These are phyloP conservation scores for Autographa gamma DNA, from an alignment of 2,888 invertebrate genomes.

Conservation along the genomic window DNA sequence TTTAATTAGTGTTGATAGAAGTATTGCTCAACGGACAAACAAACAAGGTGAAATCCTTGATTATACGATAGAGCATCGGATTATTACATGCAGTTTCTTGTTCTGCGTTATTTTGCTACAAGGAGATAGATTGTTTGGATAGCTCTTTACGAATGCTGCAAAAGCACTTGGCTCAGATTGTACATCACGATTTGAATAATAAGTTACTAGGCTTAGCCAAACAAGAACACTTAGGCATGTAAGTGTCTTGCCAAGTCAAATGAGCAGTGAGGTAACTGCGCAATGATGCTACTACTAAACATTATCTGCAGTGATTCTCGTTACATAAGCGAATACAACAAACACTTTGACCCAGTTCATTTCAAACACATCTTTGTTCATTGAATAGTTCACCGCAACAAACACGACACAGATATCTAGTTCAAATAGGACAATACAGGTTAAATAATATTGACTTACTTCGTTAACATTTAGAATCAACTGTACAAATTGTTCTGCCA, in stretches of 20 bases:
- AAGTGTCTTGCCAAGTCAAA: conserved; percentile 28
- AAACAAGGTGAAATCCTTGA: conserved; percentile 66
- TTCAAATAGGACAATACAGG: conserved; percentile 31
- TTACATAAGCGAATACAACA: conserved; percentile 48
- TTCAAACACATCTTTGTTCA: conserved; percentile 55
- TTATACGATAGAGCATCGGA: conserved; percentile 31
- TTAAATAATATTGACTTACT: conserved; percentile 38
- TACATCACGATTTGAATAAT: conserved; percentile 27
- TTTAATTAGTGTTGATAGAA: conserved; percentile 45
- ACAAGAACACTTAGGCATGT: conserved; percentile 25
- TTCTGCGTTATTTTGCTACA: conserved; percentile 17
- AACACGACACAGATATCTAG: conserved; percentile 38
- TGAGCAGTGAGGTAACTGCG: conserved; percentile 2
- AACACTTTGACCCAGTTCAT: conserved; percentile 54
- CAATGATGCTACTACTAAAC: conserved; percentile 16
- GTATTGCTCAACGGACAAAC: conserved; percentile 42
- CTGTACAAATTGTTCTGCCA: conserved; percentile 29
- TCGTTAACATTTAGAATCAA: conserved; percentile 20
- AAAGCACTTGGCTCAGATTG: conserved; percentile 39
- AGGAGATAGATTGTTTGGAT: conserved; percentile 40
- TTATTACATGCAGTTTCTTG: conserved; percentile 37
- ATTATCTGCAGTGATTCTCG: conserved; percentile 33
- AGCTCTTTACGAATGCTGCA: conserved; percentile 40
- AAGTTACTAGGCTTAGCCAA: conserved; percentile 28
- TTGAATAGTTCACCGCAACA: conserved; percentile 48